Evolutionary conservation across 2,888 invertebrate genomes (phyloP).

Genomic region (Baronia brevicornis): DNA sequence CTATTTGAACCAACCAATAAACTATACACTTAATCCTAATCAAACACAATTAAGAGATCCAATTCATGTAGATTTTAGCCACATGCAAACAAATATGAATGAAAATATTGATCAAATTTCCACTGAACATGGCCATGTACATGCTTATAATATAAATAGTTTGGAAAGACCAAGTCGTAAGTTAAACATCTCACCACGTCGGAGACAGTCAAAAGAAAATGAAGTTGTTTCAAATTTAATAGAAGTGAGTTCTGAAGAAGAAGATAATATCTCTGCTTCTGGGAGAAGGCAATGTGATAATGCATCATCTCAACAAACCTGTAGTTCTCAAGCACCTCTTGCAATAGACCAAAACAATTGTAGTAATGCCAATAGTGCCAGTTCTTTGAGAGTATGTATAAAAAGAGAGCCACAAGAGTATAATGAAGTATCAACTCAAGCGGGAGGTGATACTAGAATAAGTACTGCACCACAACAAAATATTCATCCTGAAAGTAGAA

Average conservation of each 20-base stretch:
- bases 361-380: constrained; percentile 20
- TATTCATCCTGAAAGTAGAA: constrained; percentile 1
- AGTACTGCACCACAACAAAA: constrained; percentile 20
- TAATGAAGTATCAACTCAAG: constrained; percentile 27
- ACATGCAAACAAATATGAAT: constrained; percentile 25
- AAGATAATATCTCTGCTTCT: constrained; percentile 47
- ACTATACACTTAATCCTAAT: constrained; percentile 35
- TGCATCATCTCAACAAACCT: constrained; percentile 23
- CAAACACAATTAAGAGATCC: constrained; percentile 29
- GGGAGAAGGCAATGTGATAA: constrained; percentile 45
- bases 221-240: constrained; percentile 47
- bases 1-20: constrained; percentile 37
- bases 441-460: constrained; percentile 22
- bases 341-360: constrained; percentile 19
- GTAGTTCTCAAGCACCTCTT: constrained; percentile 15
- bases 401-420: constrained; percentile 45
- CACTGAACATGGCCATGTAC: constrained; percentile 15
- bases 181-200: constrained; percentile 60
- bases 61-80: constrained; percentile 31
- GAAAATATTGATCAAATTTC: constrained; percentile 25
- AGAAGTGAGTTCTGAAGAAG: constrained; percentile 70
- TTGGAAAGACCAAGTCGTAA: constrained; percentile 63
- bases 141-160: constrained; percentile 24
- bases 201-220: constrained; percentile 56
- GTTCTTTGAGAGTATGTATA: constrained; percentile 30